phyloP scores from a whole-genome alignment of 2,797 vertebrate species.

The Sphenodon punctatus region DNA sequence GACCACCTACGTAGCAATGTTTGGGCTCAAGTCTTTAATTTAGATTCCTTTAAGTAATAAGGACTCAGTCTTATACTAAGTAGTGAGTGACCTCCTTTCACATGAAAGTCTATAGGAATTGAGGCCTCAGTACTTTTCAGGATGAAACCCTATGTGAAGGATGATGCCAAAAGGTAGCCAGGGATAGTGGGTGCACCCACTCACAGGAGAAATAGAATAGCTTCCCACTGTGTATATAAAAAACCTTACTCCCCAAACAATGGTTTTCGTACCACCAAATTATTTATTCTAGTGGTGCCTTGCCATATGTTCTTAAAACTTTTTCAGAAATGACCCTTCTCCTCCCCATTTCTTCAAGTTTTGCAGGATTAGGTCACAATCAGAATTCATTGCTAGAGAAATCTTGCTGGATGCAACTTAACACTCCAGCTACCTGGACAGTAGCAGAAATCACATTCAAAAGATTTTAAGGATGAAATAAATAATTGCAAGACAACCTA shows the following conservation, averaged over 20 bases:
- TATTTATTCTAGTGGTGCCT: too few species aligned
- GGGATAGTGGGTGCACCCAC: too few species aligned
- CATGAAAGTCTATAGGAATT: background rate
- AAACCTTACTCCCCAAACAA: too few species aligned
- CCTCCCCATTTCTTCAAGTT: background rate
- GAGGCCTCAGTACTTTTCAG: background rate
- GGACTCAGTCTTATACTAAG: background rate
- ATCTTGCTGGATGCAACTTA: background rate
- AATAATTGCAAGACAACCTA: background rate
- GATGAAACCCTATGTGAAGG: background rate
- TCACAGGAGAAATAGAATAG: too few species aligned
- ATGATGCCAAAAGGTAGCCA: too few species aligned
- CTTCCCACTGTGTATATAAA: too few species aligned
- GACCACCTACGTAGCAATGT: conserved; percentile 85
- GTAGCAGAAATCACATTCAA: background rate
- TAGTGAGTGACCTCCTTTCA: background rate
- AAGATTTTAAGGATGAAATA: background rate
- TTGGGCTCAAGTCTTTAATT: conserved; percentile 74
- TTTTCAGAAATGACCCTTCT: too few species aligned
- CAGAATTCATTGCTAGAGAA: background rate
- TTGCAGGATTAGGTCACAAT: background rate
- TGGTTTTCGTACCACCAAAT: too few species aligned
- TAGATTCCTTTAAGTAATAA: background rate
- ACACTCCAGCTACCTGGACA: background rate
- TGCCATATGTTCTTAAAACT: too few species aligned